Evolutionary conservation across 2,113 vertebrate genomes (phyloP), one percentile per base, ranked within the genome.

Genomic region (Crotalus viridis): DNA sequence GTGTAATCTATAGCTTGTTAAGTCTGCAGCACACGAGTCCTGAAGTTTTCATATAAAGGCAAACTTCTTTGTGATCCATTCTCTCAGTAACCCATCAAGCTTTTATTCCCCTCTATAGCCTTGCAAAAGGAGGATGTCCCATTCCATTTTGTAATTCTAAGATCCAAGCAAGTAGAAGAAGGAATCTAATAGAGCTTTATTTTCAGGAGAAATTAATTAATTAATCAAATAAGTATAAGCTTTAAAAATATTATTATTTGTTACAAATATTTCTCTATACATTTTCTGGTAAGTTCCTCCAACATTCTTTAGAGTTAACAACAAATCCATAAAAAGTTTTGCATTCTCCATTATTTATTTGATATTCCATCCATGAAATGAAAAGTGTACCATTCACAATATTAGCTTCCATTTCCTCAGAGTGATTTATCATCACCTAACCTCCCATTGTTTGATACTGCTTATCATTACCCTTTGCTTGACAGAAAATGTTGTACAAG

Each of bases 351-450:
- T 74, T 93, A 94, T 10, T 21, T 28, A 59, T 10, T 81, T 69
- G 69, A 33, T 85, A 2, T 93, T 92, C 91, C 59, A 46, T 10
- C 46, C 33, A 89, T 33, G 22, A 93, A 5, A 17, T 28, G 13
- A 94, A 94, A 91, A 1, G 57, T 59, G 52, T 89, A 51, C 43
- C 15, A 0, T 64, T 93, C n/a, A 90, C 57, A 91, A 51, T 19
- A 95, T 94, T 91, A 93, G 48, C 33, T 91, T 89, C n/a, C 48
- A 94, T 21, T 46, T 90, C 88, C 94, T 90, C 88, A 85, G 86
- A 94, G 91, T 87, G 88, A 94, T 17, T 10, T 94, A 94, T 95
- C 91, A 86, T 89, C 95, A 93, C 94, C 93, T 94, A 95, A 91
- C 92, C 90, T 87, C 8, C 87, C 22, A 95, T 96, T 94, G 89